Percentiles rank a stretch among this genome's conserved stretches.
Conservation (phyloP, 2,888 invertebrate genomes). For the Ischnus inquisitorius region DNA sequence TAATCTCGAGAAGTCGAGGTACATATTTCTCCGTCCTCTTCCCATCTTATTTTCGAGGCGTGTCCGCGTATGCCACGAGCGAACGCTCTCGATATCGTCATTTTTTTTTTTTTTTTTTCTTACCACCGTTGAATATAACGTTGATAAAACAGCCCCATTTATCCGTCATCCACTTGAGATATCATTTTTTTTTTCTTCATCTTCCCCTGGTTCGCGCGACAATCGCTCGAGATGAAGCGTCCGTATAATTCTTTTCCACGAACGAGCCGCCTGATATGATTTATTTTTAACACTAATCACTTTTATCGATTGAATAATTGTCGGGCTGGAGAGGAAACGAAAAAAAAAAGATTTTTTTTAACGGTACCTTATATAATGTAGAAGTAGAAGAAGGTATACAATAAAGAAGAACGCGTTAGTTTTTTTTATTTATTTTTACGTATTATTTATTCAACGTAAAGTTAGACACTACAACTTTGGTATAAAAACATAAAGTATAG, state of each 20-base stretch:
- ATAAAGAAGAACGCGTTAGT: constrained; percentile 88
- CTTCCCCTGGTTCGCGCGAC: not conserved
- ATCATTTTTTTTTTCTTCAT: constrained; percentile 21
- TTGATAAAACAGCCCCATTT: constrained; percentile 51
- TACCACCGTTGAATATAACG: constrained; percentile 70
- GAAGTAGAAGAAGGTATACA: not conserved
- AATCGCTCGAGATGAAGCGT: not conserved
- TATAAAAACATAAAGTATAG: constrained; percentile 85
- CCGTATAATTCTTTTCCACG: not conserved
- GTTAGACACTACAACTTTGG: constrained; percentile 86
- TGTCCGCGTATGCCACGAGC: constrained; percentile 74
- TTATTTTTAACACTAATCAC: not conserved
- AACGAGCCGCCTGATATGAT: not conserved
- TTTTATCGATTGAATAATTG: not conserved
- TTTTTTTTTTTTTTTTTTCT: constrained; percentile 46
- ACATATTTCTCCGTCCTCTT: constrained; percentile 44
- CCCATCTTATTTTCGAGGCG: constrained; percentile 68
- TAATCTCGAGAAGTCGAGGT: constrained; percentile 41
- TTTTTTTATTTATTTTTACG: constrained; percentile 59
- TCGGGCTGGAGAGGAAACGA: not conserved
- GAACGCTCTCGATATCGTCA: constrained; percentile 40
- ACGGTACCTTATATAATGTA: not conserved
- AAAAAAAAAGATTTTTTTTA: not conserved
- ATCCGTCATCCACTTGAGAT: constrained; percentile 53
- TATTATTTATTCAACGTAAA: constrained; percentile 85